A percentile compares a stretch with the other conserved stretches of the same genome.
These are phyloP conservation scores for Pycnomerus fuliginosus DNA, from an alignment of 2,888 invertebrate genomes.

Conservation along the genomic window DNA sequence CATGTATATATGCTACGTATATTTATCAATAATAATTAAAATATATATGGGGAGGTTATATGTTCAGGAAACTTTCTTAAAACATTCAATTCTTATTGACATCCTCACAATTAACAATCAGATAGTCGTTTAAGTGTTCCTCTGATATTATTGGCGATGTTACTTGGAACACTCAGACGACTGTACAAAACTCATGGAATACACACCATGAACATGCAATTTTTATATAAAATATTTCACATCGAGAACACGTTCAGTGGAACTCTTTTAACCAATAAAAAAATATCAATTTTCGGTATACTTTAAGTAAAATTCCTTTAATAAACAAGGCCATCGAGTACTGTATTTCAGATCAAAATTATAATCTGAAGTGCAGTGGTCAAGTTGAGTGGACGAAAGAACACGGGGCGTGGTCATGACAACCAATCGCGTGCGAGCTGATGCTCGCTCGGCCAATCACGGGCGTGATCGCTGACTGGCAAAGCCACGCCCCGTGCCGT, in stretches of 20 bases:
- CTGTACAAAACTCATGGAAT: conserved; percentile 32
- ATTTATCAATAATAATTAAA: conserved; percentile 47
- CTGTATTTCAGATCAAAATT: conserved; percentile 42
- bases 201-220: conserved; percentile 46
- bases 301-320: conserved; percentile 46
- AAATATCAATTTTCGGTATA: conserved; percentile 48
- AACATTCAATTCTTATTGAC: conserved; percentile 49
- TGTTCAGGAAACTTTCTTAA: conserved; percentile 40
- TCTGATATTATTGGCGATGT: conserved; percentile 5
- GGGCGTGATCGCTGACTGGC: too few relatives aligned
- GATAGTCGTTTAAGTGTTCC: conserved; percentile 39
- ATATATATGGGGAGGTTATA: conserved; percentile 50
- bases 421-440: too few relatives aligned
- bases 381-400: too few relatives aligned
- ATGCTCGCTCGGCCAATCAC: too few relatives aligned
- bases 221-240: conserved; percentile 50
- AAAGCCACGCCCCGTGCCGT: conserved; percentile 7
- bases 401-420: too few relatives aligned
- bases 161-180: conserved; percentile 11
- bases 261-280: conserved; percentile 47
- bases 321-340: conserved; percentile 43
- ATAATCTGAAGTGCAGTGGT: conserved; percentile 42
- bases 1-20: conserved; percentile 47
- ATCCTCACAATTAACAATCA: conserved; percentile 51
- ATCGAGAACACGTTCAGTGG: conserved; percentile 56